These are phyloP conservation scores for Serilophus lunatus DNA, from an alignment of 2,113 vertebrate genomes.

Conservation along the genomic window DNA sequence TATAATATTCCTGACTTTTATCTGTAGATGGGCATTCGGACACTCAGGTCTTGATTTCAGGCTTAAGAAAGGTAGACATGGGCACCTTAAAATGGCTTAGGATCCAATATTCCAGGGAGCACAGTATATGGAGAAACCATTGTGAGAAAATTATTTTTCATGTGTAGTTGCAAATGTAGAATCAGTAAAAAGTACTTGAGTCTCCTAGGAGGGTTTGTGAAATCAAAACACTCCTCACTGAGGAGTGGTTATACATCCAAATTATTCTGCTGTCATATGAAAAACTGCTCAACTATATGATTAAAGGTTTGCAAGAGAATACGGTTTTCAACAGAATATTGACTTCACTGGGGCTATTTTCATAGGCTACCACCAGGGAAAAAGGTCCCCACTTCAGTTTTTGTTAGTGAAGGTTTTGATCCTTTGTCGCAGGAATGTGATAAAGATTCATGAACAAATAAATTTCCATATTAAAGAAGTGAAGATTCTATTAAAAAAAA, in stretches of 20 bases:
- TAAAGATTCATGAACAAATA: not conserved
- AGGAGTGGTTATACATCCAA: not conserved
- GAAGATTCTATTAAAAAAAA: not conserved
- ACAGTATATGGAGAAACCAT: not conserved
- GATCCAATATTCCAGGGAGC: not conserved
- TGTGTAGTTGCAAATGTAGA: not conserved
- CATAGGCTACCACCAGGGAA: not conserved
- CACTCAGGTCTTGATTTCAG: not conserved
- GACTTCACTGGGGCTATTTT: not conserved
- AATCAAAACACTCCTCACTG: not conserved
- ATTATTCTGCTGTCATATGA: not conserved
- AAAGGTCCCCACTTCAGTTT: not conserved
- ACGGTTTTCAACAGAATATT: not conserved
- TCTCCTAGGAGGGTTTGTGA: not conserved
- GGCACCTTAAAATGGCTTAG: not conserved
- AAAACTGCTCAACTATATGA: not conserved
- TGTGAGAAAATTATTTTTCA: fast-evolving
- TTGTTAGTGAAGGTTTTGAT: not conserved
- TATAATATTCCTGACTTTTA: not conserved
- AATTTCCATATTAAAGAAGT: not conserved
- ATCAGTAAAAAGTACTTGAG: not conserved
- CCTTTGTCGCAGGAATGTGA: not conserved
- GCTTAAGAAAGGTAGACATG: not conserved
- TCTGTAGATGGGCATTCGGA: not conserved
- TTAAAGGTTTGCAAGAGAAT: not conserved